Base-by-base conservation (phyloP, 1,140 invertebrate genomes). In the Pentalonia nigronervosa region DNA sequence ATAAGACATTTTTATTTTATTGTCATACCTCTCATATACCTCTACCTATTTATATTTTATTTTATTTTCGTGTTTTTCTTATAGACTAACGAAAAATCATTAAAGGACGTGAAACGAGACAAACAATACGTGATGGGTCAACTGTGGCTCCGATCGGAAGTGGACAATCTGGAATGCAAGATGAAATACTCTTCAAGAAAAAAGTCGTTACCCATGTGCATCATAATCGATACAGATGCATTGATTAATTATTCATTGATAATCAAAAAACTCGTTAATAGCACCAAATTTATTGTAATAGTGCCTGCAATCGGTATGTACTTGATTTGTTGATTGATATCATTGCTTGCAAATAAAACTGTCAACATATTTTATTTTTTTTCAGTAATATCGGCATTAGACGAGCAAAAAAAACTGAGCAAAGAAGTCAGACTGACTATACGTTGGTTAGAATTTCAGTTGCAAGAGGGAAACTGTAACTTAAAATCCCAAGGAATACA, bases 361-460 rank as follows among this genome's bases (percentile, higher is more conserved):
- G 1, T 76, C n/a, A 67, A 41, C 41, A 36, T 56, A 89, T 45
- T 30, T 91, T 67, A 53, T 53, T 7, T 67, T 67, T 30, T 76
- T 96, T 60, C 95, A 99, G 98, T 99, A 83, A 96, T 99, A 91
- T 98, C 97, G 94, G 97, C 97, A 87, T 95, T 99, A 94, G 98
- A 99, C 95, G 97, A 98, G 93, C 95, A 98, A 90, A 99, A 99
- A 95, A 97, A 97, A 94, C 97, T 96, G 21, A 96, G 95, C 94
- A 96, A 96, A 93, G 96, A 97, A 94, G 98, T 98, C 0, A 96
- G 98, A 89, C 98, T 98, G 95, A 98, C 97, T 6, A 99, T 98
- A 90, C 97, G 98, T 94, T 99, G 98, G 98, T 95, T 99, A 89
- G 98, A 99, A 95, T 95, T 96, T 45, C 98, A 99, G 95, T 97